A percentile compares a stretch with the other conserved stretches of the same genome.
phyloP scores from a whole-genome alignment of 2,113 vertebrate species.

The Corvus moneduloides region DNA sequence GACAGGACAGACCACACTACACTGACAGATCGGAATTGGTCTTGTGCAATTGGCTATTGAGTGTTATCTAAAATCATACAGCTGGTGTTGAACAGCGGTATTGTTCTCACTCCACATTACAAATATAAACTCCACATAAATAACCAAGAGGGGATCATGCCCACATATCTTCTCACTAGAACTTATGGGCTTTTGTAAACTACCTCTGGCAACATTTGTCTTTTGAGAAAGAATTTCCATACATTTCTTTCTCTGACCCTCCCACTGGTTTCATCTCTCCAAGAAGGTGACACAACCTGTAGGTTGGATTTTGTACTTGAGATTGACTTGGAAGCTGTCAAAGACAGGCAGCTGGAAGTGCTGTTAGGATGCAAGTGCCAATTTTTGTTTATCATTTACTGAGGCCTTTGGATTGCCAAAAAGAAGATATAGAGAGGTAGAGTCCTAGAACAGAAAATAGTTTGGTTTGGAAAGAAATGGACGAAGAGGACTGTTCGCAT shows the following conservation, averaged over 20 bases:
- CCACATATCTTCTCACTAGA: background rate
- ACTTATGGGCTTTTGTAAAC: conserved; percentile 5
- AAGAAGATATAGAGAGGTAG: background rate
- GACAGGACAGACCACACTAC: conserved; percentile 77
- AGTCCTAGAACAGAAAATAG: background rate
- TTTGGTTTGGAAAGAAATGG: background rate
- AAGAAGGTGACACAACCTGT: background rate
- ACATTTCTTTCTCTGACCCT: background rate
- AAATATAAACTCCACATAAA: conserved; percentile 39
- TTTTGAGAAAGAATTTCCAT: conserved; percentile 23
- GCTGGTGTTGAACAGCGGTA: conserved; percentile 66
- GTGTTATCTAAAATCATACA: conserved; percentile 74
- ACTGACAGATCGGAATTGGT: conserved; percentile 83
- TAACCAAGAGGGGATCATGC: conserved; percentile 12
- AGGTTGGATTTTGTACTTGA: background rate
- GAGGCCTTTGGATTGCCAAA: background rate
- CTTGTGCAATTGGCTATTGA: conserved; percentile 71
- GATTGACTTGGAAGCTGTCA: background rate
- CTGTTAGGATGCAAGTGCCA: background rate
- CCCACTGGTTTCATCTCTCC: background rate
- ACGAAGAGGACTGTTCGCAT: background rate
- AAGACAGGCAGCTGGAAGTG: background rate
- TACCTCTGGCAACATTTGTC: background rate
- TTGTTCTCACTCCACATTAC: conserved; percentile 63
- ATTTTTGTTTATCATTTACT: background rate